Evolutionary conservation across 2,888 invertebrate genomes (phyloP), one percentile per base, ranked within the genome.

Genomic region (Apamea crenata): DNA sequence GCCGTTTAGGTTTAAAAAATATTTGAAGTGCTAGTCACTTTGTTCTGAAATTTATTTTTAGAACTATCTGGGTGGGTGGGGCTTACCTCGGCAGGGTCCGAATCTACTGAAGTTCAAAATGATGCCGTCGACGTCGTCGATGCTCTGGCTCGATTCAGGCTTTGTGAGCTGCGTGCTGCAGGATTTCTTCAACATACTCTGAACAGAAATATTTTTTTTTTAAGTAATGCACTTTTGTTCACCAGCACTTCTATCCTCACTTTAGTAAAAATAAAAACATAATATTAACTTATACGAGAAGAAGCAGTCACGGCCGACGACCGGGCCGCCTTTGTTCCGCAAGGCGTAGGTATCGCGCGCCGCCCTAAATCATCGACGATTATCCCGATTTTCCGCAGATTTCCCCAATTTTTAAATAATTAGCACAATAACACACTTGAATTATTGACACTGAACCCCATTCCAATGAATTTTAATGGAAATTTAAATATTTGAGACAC

Each of bases 101-200:
- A 95, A 87, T 44, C 93, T 91, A 1, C 95, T 93, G 4, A 96
- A 91, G 80, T 96, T 95, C 50, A 96, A 94, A 83, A 93, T 95
- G 50, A 96, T 95, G 4, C 95, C 95, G n/a, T 96, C 96, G 44
- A 90, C 90, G 47, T 95, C 95, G 66, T 93, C 92, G 70, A 95
- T 92, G 80, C 95, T 96, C n/a, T 94, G 94, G 74, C 92, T 95
- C 0, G 95, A 95, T 50, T 95, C 93, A 0, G 94, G 95, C 75
- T 95, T 95, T 0, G 94, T 91, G 10, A 96, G 88, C 75, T 96
- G 96, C 50, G 96, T 94, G 69, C 96, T 95, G 90, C 94, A 94
- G 2, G 96, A 94, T 83, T 96, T 96, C 87, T 95, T 96, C 88
- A 96, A 87, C 63, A 93, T 93, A 77, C 91, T 95, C 95, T 96